Conservation (phyloP, 2,797 vertebrate genomes). For the Micromesistius poutassou region DNA sequence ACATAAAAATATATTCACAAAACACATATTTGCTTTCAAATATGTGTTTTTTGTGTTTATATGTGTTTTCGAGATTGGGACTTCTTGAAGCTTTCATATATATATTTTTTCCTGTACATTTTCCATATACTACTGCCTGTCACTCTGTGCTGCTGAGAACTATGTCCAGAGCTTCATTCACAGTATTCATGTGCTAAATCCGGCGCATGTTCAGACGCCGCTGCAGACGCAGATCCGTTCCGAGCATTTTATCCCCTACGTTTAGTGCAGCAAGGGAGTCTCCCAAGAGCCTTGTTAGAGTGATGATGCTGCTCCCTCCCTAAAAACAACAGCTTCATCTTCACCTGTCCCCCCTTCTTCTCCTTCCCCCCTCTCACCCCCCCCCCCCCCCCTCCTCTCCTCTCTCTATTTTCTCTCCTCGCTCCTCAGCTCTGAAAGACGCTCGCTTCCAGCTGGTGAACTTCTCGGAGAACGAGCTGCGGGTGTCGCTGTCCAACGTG, state of each 20-base stretch:
- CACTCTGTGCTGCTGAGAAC: background rate
- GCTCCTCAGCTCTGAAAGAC: constrained; percentile 87
- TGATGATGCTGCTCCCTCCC: constrained; percentile 3
- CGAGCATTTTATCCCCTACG: constrained; percentile 4
- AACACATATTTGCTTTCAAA: background rate
- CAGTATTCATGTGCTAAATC: background rate
- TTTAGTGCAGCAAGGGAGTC: background rate
- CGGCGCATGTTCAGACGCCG: background rate
- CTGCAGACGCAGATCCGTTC: background rate
- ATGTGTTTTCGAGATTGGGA: background rate
- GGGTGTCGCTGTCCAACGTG: constrained; percentile 94
- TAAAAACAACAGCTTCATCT: constrained; percentile 5
- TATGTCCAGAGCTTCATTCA: background rate
- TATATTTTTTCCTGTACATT: background rate
- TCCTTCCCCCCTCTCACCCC: too few relatives aligned
- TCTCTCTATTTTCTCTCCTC: background rate
- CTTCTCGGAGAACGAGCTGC: constrained; percentile 97
- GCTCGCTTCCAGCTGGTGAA: constrained; percentile 97
- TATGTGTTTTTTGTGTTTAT: too few relatives aligned
- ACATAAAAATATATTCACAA: background rate
- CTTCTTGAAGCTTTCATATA: background rate
- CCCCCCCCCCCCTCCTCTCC: background rate
- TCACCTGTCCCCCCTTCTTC: background rate
- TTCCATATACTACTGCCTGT: background rate
- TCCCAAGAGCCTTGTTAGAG: constrained; percentile 1